Evolutionary conservation across 2,797 vertebrate species (phyloP), one percentile per base, ranked within the genome.

Genomic region (Hybognathus amarus): DNA sequence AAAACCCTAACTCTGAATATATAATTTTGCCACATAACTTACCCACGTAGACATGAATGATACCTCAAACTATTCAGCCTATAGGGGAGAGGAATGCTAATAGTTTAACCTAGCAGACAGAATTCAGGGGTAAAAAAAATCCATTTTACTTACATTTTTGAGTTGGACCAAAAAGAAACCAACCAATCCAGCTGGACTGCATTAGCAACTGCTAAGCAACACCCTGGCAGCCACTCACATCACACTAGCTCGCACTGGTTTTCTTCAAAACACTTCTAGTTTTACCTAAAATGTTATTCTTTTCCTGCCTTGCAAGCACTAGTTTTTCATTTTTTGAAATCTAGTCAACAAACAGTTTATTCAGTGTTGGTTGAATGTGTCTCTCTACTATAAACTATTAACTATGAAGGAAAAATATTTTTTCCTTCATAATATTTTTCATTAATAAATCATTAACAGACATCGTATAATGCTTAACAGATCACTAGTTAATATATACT

Each of bases 271-370:
- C n/a, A 40, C 12, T n/a, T 50, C 15, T 73, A 30, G 20, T n/a
- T 54, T n/a, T n/a, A n/a, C 52, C n/a, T 24, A 24, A 63, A 17
- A 59, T 22, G 7, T 56, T 17, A 24, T 56, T 56, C 20, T 59
- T 38, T 66, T 70, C 24, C n/a, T 59, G 52, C 79, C 54, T 73
- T 73, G 54, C 79, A 82, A 82, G 69, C 80, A 63, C 59, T 63
- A 18, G 0, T 22, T 9, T 56, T 79, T 54, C 0, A 3, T 79
- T 79, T n/a, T 27, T 22, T 20, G 10, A 45, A n/a, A 8, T 63
- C 22, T 15, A 45, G 17, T 45, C 12, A 56, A 56, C 4, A 38
- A 75, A 36, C 50, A 7, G 3, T 20, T 36, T 8, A 2, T 6
- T 13, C 64, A 66, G 18, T 27, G 27, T 30, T 30, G 24, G 33